Evolutionary conservation across 2,797 vertebrate genomes (phyloP).

Genomic region (Molossus molossus): DNA sequence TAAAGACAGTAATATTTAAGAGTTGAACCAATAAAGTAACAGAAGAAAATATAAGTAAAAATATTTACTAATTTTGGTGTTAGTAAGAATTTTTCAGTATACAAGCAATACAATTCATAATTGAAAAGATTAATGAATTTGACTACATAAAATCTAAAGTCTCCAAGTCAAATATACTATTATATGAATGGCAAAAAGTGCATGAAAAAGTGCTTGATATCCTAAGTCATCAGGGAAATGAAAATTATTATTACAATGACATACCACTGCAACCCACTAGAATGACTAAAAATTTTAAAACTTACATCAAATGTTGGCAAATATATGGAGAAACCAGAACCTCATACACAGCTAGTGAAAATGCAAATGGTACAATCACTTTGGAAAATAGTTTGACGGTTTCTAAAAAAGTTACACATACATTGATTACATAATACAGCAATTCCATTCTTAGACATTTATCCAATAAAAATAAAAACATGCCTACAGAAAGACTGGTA

Average conservation of each 20-base stretch:
- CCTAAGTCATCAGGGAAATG: slow-evolving; percentile 25
- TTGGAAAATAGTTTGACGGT: slow-evolving; percentile 8
- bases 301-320: slow-evolving; percentile 19
- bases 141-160: slow-evolving; percentile 49
- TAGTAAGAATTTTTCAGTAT: slow-evolving; percentile 48
- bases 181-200: not conserved
- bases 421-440: not conserved
- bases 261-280: not conserved
- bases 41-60: slow-evolving; percentile 51
- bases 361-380: not conserved
- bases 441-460: slow-evolving; percentile 16
- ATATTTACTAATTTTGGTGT: slow-evolving; percentile 31
- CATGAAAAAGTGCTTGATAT: slow-evolving; percentile 44
- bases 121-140: slow-evolving; percentile 52
- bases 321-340: not conserved
- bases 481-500: slow-evolving; percentile 35
- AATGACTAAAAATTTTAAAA: slow-evolving; percentile 58
- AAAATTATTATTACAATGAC: slow-evolving; percentile 39
- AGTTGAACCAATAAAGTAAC: slow-evolving; percentile 33
- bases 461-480: slow-evolving; percentile 64
- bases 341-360: not conserved
- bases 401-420: slow-evolving; percentile 35
- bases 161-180: slow-evolving; percentile 4
- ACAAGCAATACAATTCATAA: slow-evolving; percentile 60
- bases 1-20: slow-evolving; percentile 31